Evolutionary conservation across 2,113 vertebrate species (phyloP).

Genomic region (Megalops atlanticus): DNA sequence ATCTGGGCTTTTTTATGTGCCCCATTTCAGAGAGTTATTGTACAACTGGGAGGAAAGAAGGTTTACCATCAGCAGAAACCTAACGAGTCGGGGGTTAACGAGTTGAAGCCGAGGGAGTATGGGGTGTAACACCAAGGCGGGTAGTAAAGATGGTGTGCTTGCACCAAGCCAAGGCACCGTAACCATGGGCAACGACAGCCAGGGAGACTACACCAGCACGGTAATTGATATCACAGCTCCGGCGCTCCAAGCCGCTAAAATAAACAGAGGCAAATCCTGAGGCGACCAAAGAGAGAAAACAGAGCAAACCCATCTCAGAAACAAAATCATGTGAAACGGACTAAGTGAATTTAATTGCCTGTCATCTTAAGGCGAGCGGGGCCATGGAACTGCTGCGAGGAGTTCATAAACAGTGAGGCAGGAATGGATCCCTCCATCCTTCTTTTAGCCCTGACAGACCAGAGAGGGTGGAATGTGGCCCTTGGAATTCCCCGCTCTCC

Average conservation of each 20-base stretch:
- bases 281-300: not conserved
- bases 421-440: not conserved
- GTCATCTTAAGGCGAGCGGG: not conserved
- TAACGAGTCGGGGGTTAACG: not conserved
- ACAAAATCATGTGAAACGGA: not conserved
- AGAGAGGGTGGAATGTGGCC: no score
- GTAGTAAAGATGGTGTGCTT: not conserved
- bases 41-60: not conserved
- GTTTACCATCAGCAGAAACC: constrained; percentile 6
- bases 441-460: no score
- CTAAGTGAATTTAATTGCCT: not conserved
- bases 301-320: no score
- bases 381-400: not conserved
- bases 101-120: not conserved
- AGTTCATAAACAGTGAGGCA: not conserved
- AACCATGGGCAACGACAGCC: not conserved
- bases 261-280: not conserved
- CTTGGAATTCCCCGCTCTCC: no score
- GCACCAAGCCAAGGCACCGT: not conserved
- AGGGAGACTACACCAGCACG: not conserved
- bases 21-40: constrained; percentile 9
- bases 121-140: not conserved
- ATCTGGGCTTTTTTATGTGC: not conserved
- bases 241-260: not conserved
- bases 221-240: not conserved